Evolutionary conservation across 2,113 vertebrate species (phyloP), one percentile per base, ranked within the genome.

Genomic region (Perca schrenkii): DNA sequence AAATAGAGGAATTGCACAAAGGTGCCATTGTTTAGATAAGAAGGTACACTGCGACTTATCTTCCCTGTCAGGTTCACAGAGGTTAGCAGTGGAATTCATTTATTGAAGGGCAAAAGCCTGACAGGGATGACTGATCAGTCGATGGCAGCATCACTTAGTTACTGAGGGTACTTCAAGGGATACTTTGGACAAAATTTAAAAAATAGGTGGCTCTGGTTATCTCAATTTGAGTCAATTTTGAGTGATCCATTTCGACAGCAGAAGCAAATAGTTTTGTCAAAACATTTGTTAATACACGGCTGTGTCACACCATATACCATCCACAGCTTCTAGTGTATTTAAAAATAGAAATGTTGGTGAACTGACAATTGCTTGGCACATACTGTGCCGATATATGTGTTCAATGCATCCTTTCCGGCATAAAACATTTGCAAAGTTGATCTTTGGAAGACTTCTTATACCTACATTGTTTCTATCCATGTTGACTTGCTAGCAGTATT

Each of bases 21-120:
- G 73, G 65, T 57, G 22, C 62, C 46, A 25, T 71, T 83, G 69
- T 86, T 73, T 73, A 52, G 54, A 78, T 40, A 17, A 67, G 68
- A 68, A 58, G 46, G 25, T 13, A 11, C 19, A 22, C 34, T 12
- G 15, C 25, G 10, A 25, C 1, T 21, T 14, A 10, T 57, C 21
- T 49, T 7, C 13, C 12, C 50, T 8, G 52, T 72, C 61, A 43
- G 6, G 47, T 49, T 77, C 15, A 21, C 5, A 34, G 68, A 67
- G 14, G 67, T 74, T 53, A 31, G 72, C 63, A 14, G 56, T 69
- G 6, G 36, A 72, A 60, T 73, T 58, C 6, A 34, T 70, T 80
- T 65, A 66, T 11, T 49, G 14, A 62, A 28, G 15, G 21, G 50
- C 46, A 53, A 62, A 74, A 49, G 47, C 1, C 13, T 34, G 50